A percentile compares a stretch with the other conserved stretches of the same genome.
These are phyloP conservation scores for Zoanthus gigantus DNA, from an alignment of 92 coral and sea anemone genomes.

Conservation along the genomic window DNA sequence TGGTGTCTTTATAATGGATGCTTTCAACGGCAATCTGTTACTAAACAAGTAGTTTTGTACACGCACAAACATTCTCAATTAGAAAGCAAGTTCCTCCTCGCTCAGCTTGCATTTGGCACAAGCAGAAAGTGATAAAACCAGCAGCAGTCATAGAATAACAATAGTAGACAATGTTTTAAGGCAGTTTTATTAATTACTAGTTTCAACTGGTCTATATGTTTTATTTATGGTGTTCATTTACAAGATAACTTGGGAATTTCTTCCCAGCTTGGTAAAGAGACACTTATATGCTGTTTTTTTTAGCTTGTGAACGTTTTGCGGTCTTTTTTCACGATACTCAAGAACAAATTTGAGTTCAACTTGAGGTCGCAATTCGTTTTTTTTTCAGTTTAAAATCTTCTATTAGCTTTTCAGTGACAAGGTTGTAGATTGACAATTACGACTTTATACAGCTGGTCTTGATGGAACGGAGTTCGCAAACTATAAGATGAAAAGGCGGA, in stretches of 20 bases:
- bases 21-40: conserved; percentile 23
- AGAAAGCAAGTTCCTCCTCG: background rate
- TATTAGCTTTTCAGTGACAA: conserved; percentile 41
- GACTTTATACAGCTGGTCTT: conserved; percentile 41
- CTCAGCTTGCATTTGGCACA: background rate
- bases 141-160: background rate
- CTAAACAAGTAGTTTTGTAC: background rate
- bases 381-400: conserved; percentile 17
- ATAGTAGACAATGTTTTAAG: background rate
- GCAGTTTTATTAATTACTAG: conserved; percentile 25
- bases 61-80: background rate
- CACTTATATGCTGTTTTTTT: background rate
- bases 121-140: conserved; percentile 10
- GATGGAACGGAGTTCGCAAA: conserved; percentile 17
- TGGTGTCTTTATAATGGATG: conserved; percentile 34
- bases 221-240: background rate
- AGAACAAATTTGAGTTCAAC: background rate
- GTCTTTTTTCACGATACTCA: conserved; percentile 8
- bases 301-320: background rate
- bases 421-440: conserved; percentile 34
- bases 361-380: background rate
- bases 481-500: conserved; percentile 31
- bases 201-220: conserved; percentile 1
- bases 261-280: background rate
- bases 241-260: background rate